Conservation (phyloP, 2,888 invertebrate genomes). For the Ditylenchus weischeri region DNA sequence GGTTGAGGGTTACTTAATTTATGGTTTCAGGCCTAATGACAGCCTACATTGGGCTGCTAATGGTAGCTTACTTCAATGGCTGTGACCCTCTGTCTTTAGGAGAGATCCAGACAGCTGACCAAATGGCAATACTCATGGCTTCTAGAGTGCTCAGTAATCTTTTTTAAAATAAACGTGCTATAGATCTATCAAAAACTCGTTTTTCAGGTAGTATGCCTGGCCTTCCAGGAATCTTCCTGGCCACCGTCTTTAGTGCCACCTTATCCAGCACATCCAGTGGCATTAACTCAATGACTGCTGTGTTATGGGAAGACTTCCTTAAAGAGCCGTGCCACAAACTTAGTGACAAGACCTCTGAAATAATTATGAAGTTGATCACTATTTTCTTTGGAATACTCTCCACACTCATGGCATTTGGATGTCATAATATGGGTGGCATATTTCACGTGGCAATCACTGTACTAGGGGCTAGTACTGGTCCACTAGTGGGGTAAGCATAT, state of each 20-base stretch:
- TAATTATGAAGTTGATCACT: constrained; percentile 30
- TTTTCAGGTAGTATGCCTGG: constrained; percentile 37
- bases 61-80: constrained; percentile 40
- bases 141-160: constrained; percentile 27
- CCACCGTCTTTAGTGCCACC: constrained; percentile 42
- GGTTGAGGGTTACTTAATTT: no score
- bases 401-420: constrained; percentile 39
- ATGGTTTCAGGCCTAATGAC: constrained; percentile 21
- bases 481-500: constrained; percentile 58
- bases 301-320: constrained; percentile 42
- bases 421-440: constrained; percentile 39
- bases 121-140: constrained; percentile 36
- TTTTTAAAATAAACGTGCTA: neutral
- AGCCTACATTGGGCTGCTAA: constrained; percentile 36
- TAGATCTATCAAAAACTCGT: constrained; percentile 3
- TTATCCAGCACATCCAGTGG: constrained; percentile 40
- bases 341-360: neutral
- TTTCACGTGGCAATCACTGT: constrained; percentile 32
- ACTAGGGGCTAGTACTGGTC: constrained; percentile 27
- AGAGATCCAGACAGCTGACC: constrained; percentile 36
- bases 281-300: constrained; percentile 42
- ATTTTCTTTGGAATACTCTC: constrained; percentile 32
- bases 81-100: constrained; percentile 40
- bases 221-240: constrained; percentile 41
- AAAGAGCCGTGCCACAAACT: constrained; percentile 22